Evolutionary conservation across 64 coral and sea anemone genomes (phyloP).

Genomic region (Orbicella faveolata): DNA sequence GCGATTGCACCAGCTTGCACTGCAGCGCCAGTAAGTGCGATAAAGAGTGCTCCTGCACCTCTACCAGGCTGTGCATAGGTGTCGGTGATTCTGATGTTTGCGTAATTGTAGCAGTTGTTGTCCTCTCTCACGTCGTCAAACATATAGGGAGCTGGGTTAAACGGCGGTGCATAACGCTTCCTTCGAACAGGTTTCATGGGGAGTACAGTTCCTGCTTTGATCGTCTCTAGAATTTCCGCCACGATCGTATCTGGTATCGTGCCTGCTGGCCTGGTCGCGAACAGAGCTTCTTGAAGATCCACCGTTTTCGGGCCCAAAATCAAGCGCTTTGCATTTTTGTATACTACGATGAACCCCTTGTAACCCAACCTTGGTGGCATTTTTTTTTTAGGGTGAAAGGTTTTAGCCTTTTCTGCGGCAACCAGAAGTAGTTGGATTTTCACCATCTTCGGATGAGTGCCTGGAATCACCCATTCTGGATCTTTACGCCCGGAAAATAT

Average conservation of each 20-base stretch:
- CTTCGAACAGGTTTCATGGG: background rate
- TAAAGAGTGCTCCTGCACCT: background rate
- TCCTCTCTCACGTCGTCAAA: accelerated
- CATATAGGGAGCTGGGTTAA: background rate
- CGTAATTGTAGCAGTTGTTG: conserved; percentile 16
- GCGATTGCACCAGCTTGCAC: background rate
- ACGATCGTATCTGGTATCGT: background rate
- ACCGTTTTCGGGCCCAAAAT: background rate
- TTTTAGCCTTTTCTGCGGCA: background rate
- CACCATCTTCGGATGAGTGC: background rate
- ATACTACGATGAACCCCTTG: background rate
- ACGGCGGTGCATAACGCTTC: background rate
- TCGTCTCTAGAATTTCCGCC: too few species aligned
- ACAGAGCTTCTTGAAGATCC: background rate
- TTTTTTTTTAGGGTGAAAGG: background rate
- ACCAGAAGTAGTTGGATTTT: background rate
- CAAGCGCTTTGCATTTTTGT: background rate
- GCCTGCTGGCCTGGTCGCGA: background rate
- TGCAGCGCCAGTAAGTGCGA: background rate
- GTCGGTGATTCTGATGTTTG: background rate
- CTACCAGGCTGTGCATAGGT: conserved; percentile 15
- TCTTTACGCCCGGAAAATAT: too few species aligned
- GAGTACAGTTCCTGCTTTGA: background rate
- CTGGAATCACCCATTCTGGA: too few species aligned
- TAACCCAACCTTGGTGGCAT: background rate